Evolutionary conservation across 1,140 invertebrate species (phyloP), one percentile per base, ranked within the genome.

Genomic region (Lamellibrachia luymesi): DNA sequence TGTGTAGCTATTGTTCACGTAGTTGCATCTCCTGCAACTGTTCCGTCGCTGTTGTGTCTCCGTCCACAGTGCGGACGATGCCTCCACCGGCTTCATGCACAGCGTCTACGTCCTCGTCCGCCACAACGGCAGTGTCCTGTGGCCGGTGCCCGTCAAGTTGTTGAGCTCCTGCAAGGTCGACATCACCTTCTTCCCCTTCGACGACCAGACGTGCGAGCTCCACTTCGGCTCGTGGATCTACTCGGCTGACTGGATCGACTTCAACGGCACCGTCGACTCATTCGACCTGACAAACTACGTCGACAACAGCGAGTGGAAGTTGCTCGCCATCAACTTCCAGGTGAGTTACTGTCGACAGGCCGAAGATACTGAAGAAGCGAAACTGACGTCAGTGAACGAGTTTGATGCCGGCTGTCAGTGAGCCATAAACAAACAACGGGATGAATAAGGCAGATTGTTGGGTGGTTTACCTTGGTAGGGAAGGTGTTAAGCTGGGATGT

Each of bases 261-360:
- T 93, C 93, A 22, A 94, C 80, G 64, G 92, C 51, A 90, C 92
- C 2, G n/a, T 91, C 52, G 91, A 94, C 0, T 94, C 94, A 0
- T 94, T 95, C 10, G 99, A 99, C 97, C 98, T 99, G 95, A 98
- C 98, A 96, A 98, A 98, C 97, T 99, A 99, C 97, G 98, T 99
- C 96, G 98, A 98, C 95, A 99, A 99, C 96, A 99, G 98, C 95
- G 99, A 99, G 97, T 99, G 99, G 99, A 98, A 99, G 97, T 97
- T 99, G 94, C 97, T 99, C 97, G 98, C 98, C 38, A 96, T 97
- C 5, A 95, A 95, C 38, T 95, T 97, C n/a, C 94, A 95, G 93
- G 95, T 95, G 93, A 95, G 94, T 52, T 93, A 94, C n/a, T 80
- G 94, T 17, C 94, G 38, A 92, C 17, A 94, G 95, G 90, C 93